Percentiles rank a stretch among this genome's conserved stretches.
Evolutionary conservation across 2,113 vertebrate species (phyloP).

Genomic region (Petrocephalus zakoni): DNA sequence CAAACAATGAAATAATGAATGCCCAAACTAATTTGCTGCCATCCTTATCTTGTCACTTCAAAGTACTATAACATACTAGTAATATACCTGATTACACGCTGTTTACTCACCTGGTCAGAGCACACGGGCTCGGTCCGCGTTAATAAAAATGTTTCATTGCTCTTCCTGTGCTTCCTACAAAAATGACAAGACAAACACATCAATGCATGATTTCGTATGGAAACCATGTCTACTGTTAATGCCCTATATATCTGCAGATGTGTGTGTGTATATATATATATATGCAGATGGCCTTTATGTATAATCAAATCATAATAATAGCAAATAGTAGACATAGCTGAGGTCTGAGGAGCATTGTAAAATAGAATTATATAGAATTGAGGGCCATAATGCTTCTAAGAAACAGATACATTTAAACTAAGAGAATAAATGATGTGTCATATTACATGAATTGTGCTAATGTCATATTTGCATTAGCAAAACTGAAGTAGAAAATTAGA

Average conservation of each 20-base stretch:
- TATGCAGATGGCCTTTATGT: neutral
- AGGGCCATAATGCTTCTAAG: neutral
- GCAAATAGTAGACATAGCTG: neutral
- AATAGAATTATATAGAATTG: neutral
- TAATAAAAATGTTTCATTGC: neutral
- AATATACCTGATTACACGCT: neutral
- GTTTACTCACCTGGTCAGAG: neutral
- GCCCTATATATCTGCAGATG: neutral
- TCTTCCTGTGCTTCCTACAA: neutral
- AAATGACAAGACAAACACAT: slow-evolving; percentile 2
- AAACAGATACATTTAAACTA: neutral
- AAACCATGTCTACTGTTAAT: neutral
- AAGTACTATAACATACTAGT: neutral
- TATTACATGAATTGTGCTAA: neutral
- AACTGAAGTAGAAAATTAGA: neutral
- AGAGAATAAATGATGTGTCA: neutral
- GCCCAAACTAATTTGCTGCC: neutral
- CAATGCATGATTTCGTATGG: neutral
- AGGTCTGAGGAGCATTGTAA: neutral
- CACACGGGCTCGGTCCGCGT: neutral
- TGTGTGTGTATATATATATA: neutral
- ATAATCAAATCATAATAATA: neutral
- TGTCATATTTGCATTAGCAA: neutral
- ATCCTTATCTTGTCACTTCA: slow-evolving; percentile 5
- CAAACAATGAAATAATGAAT: neutral